Evolutionary conservation across 2,888 invertebrate species (phyloP), one percentile per base, ranked within the genome.

Genomic region (Drosophila mayaguana): DNA sequence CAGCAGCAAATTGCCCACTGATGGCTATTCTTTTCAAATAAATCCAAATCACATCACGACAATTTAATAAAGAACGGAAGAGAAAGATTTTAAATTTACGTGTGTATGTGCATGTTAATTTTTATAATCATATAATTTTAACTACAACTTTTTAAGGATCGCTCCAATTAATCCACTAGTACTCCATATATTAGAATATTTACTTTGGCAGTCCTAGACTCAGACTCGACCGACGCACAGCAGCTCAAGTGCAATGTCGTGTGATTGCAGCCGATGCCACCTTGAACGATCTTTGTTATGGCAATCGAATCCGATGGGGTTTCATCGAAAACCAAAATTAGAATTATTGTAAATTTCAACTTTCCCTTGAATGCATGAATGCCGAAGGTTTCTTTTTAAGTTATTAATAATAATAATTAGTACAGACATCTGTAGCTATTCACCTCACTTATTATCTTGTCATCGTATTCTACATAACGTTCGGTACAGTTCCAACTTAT

Each of bases 1-100:
- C 38, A 81, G 92, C 22, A 98, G 75, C 14, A 18, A 20, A 14
- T 38, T 78, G 32, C 66, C 79, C 2, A 32, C 48, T 0, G 66
- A 75, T 20, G 66, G 79, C 6, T 75, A 72, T n/a, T 42, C 40
- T 2, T 72, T 62, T 59, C 28, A 40, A 11, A 20, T 2, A 1
- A 20, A 53, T 36, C 8, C 20, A 11, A 2, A 12, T 14, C 16
- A n/a, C 25, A 9, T 28, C 5, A 3, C 16, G 8, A n/a, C 9
- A 5, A 22, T n/a, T 2, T 2, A n/a, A n/a, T n/a, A 16, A 12
- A 36, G 14, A 36, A 14, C 14, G 36, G 4, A 42, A 11, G 32
- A 11, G 3, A 11, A 11, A 11, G 0, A 32, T 11, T 32, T 11
- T 32, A n/a, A n/a, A n/a, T n/a, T n/a, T n/a, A n/a, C n/a, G n/a